Conservation (phyloP, 2,888 invertebrate genomes). For the Anticlea derivata region DNA sequence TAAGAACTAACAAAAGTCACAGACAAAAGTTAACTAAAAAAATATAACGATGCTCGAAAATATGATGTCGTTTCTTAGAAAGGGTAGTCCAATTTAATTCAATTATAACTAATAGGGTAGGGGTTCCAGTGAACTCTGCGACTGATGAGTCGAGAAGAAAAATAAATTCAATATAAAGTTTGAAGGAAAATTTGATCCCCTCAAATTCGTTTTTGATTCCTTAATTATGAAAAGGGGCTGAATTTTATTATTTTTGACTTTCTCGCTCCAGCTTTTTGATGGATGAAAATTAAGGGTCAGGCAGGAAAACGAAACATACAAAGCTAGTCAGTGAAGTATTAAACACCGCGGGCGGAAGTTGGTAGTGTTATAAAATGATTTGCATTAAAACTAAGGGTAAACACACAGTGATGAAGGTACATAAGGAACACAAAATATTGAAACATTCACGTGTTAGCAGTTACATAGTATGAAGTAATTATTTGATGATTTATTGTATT, state of each 20-base stretch:
- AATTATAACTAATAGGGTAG: slow-evolving; percentile 41
- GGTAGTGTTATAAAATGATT: no score
- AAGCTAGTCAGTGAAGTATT: no score
- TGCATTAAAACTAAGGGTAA: no score
- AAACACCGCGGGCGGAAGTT: no score
- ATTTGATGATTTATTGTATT: no score
- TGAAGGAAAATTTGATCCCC: slow-evolving; percentile 20
- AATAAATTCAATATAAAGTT: slow-evolving; percentile 34
- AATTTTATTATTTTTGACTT: slow-evolving; percentile 23
- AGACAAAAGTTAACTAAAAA: not conserved
- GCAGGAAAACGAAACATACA: no score
- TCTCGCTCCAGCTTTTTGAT: slow-evolving; percentile 16
- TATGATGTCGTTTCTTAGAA: slow-evolving; percentile 30
- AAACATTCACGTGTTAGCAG: no score
- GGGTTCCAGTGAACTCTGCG: slow-evolving; percentile 31
- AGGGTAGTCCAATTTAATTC: slow-evolving; percentile 50
- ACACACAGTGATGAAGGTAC: no score
- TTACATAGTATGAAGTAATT: no score
- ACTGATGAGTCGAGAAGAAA: slow-evolving; percentile 34
- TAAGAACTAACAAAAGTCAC: no score
- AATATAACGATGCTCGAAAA: slow-evolving; percentile 13
- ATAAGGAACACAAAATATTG: no score
- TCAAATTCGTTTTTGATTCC: slow-evolving; percentile 22
- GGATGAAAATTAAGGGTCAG: slow-evolving; percentile 11
- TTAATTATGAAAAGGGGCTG: slow-evolving; percentile 19